A percentile compares a stretch with the other conserved stretches of the same genome.
Conservation (phyloP, 2,113 vertebrate genomes). For the Rhinoderma darwinii region DNA sequence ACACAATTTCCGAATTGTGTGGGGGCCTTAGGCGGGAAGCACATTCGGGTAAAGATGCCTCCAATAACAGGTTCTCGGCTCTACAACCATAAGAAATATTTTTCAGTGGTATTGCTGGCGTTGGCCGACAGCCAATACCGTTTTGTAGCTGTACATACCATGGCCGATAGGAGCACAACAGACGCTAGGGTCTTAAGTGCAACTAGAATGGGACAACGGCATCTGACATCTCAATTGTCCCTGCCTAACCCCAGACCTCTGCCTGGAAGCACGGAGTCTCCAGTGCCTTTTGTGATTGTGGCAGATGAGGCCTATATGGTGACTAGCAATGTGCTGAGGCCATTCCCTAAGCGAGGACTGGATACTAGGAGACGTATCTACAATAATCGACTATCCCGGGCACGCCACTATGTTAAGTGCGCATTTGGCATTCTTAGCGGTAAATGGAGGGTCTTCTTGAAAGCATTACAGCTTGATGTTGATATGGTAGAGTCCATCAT, state of each 20-base stretch:
- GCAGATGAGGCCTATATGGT: not conserved
- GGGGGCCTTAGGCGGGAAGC: not conserved
- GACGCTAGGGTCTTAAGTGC: not conserved
- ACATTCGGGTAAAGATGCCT: not conserved
- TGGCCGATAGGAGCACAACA: not conserved
- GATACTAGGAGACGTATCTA: not conserved
- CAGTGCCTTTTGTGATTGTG: not conserved
- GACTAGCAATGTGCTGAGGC: not conserved
- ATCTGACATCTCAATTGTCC: not conserved
- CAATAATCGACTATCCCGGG: not conserved
- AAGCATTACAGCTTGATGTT: not conserved
- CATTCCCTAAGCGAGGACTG: not conserved
- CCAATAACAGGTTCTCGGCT: not conserved
- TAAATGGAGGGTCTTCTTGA: not conserved
- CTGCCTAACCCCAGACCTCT: not conserved
- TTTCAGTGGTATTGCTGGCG: not conserved
- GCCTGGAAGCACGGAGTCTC: not conserved
- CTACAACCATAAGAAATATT: not conserved
- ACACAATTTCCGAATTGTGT: not conserved
- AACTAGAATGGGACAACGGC: not conserved
- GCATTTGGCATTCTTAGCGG: not conserved
- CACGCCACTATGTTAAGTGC: not conserved
- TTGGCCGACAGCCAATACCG: not conserved
- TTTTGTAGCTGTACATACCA: not conserved
- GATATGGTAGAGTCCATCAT: not conserved